These are phyloP conservation scores for Xestia xanthographa DNA, from an alignment of 2,888 invertebrate species.

Conservation along the genomic window DNA sequence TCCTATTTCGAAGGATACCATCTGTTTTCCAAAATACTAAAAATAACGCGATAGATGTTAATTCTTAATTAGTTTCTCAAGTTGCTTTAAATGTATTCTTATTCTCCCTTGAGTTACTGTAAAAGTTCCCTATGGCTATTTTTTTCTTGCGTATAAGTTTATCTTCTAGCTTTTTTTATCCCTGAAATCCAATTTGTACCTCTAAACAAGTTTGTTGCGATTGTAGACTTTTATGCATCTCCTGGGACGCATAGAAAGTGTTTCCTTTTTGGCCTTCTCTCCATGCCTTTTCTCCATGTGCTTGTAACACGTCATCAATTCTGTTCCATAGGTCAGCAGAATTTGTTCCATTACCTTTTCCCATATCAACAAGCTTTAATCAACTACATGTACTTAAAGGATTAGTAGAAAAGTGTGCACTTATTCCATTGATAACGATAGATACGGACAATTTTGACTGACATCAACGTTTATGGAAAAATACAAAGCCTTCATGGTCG, in stretches of 20 bases:
- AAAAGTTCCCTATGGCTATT: background rate
- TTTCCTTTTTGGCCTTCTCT: background rate
- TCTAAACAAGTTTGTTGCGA: slow-evolving; percentile 1
- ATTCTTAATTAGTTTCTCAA: slow-evolving; percentile 40
- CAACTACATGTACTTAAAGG: slow-evolving; percentile 47
- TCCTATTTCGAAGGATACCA: slow-evolving; percentile 52
- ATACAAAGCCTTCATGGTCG: slow-evolving; percentile 25
- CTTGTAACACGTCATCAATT: slow-evolving; percentile 2
- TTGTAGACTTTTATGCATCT: slow-evolving; percentile 12
- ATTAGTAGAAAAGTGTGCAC: slow-evolving; percentile 58
- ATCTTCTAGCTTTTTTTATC: background rate
- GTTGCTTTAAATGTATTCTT: slow-evolving; percentile 16
- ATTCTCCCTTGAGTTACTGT: background rate
- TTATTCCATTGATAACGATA: slow-evolving; percentile 52
- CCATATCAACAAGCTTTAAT: slow-evolving; percentile 24
- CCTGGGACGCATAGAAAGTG: slow-evolving; percentile 17
- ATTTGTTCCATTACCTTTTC: slow-evolving; percentile 9
- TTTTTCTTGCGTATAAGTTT: slow-evolving; percentile 23
- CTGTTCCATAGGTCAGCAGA: background rate
- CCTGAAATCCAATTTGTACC: slow-evolving; percentile 2
- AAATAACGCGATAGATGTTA: slow-evolving; percentile 43
- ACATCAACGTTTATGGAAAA: slow-evolving; percentile 56
- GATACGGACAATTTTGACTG: slow-evolving; percentile 61
- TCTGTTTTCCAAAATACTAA: slow-evolving; percentile 40
- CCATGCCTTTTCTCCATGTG: background rate